Evolutionary conservation across 1,140 invertebrate genomes (phyloP).

Genomic region (Ephestia elutella): DNA sequence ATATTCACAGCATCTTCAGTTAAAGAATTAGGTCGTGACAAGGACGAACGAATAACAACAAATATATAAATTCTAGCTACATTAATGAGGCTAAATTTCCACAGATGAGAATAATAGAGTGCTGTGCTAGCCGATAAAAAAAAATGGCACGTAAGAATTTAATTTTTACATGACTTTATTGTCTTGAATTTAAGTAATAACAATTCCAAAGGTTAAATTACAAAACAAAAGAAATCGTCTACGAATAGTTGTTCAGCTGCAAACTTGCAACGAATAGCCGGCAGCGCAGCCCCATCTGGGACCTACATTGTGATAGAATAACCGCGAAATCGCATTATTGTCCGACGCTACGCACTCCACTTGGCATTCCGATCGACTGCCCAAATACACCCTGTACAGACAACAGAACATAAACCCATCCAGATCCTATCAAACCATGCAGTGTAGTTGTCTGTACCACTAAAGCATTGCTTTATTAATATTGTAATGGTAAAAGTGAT

Average conservation of each 20-base stretch:
- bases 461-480: background rate
- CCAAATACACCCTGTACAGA: constrained; percentile 15
- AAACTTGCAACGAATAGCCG: background rate
- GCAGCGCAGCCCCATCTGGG: background rate
- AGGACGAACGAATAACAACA: no score
- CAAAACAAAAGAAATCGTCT: background rate
- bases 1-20: no score
- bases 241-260: background rate
- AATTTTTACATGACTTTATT: no score
- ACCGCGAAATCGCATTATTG: constrained; percentile 66
- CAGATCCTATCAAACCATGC: background rate
- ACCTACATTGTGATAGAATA: constrained; percentile 25
- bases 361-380: constrained; percentile 40
- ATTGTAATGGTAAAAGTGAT: no score
- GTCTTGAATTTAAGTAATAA: no score
- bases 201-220: background rate
- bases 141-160: no score
- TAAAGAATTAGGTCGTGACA: no score
- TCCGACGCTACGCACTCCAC: constrained; percentile 47
- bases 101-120: no score
- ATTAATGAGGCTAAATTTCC: no score
- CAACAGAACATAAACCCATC: constrained; percentile 25
- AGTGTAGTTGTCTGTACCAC: no score
- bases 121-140: no score
- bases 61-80: no score